These are phyloP conservation scores for Epizoanthus scotinus DNA, from an alignment of 92 coral and sea anemone genomes.

Conservation along the genomic window DNA sequence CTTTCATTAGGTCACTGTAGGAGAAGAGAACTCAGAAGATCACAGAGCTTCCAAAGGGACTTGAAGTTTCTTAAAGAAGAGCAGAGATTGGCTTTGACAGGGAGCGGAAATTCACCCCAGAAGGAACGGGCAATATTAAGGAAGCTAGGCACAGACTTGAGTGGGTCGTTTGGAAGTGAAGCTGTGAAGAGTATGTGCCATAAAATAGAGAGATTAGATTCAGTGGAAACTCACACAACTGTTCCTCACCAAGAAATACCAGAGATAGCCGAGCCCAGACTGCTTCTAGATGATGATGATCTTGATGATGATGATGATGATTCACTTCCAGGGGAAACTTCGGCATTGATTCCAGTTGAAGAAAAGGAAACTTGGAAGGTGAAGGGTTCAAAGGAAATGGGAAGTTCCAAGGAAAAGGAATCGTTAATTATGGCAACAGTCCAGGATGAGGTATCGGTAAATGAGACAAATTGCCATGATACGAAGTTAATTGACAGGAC, in stretches of 20 bases:
- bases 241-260: not conserved
- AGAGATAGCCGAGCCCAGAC: not conserved
- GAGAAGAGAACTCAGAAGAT: constrained; percentile 52
- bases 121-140: not conserved
- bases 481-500: constrained; percentile 8
- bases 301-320: not conserved
- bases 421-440: not conserved
- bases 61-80: constrained; percentile 10
- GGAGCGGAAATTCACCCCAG: not conserved
- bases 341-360: constrained; percentile 25
- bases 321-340: constrained; percentile 25
- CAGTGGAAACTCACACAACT: not conserved
- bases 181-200: not conserved
- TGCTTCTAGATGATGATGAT: not conserved
- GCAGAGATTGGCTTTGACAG: not conserved
- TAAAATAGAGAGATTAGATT: not conserved
- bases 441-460: constrained; percentile 13
- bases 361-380: constrained; percentile 1
- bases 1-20: constrained; percentile 11
- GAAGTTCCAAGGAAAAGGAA: constrained; percentile 18
- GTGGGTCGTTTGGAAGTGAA: not conserved
- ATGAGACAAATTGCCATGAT: not conserved
- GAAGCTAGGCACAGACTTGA: not conserved
- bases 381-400: not conserved
- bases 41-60: constrained; percentile 64